These are phyloP conservation scores for Marasmarcha lunaedactyla DNA, from an alignment of 2,888 invertebrate genomes.

Conservation along the genomic window DNA sequence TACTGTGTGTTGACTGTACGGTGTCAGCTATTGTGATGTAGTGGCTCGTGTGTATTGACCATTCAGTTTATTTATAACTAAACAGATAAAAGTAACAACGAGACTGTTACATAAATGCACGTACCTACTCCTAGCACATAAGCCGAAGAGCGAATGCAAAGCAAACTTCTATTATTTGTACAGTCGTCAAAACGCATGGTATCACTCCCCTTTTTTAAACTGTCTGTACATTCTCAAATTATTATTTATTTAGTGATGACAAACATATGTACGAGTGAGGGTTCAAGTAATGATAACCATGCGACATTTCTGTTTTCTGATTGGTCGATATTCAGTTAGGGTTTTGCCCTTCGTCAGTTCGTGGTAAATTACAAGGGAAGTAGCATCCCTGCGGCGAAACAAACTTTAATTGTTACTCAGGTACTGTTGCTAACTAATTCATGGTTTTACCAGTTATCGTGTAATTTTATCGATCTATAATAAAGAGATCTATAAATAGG, in stretches of 20 bases:
- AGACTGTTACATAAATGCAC: too few relatives aligned
- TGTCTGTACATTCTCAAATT: constrained; percentile 40
- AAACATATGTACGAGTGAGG: constrained; percentile 58
- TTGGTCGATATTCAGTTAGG: constrained; percentile 43
- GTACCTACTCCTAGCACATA: too few relatives aligned
- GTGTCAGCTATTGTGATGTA: too few relatives aligned
- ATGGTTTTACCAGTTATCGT: constrained; percentile 29
- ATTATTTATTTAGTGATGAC: constrained; percentile 50
- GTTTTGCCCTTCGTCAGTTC: constrained; percentile 29
- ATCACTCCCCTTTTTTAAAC: constrained; percentile 44
- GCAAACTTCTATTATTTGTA: too few relatives aligned
- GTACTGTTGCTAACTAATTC: constrained; percentile 22
- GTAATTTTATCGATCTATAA: too few relatives aligned
- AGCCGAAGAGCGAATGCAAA: too few relatives aligned
- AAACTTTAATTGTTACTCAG: constrained; percentile 39
- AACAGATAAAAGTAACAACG: too few relatives aligned
- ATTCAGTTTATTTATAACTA: too few relatives aligned
- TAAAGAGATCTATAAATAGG: too few relatives aligned
- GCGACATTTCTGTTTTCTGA: constrained; percentile 17
- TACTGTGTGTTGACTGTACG: too few relatives aligned
- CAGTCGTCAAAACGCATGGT: background rate
- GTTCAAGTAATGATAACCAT: constrained; percentile 32
- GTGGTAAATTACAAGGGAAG: background rate
- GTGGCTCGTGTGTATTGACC: too few relatives aligned
- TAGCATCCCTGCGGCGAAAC: constrained; percentile 30